phyloP scores from a whole-genome alignment of 2,888 invertebrate species.

The Pomacea canaliculata region DNA sequence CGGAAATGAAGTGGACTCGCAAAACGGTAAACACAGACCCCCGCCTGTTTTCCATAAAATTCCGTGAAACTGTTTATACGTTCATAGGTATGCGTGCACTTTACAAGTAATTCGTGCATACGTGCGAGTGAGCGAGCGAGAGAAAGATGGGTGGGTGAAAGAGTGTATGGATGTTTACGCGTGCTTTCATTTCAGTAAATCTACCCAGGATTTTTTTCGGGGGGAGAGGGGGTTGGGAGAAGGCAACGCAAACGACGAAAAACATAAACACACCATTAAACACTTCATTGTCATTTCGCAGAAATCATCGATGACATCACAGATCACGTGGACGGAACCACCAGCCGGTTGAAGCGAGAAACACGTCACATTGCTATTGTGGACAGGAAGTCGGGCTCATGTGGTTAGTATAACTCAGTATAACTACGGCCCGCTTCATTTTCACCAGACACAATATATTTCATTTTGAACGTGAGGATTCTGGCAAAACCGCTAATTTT shows the following conservation, averaged over 20 bases:
- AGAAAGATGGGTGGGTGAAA: no score
- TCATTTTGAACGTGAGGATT: no score
- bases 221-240: no score
- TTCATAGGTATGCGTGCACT: background rate
- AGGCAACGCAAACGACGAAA: no score
- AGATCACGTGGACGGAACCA: conserved; percentile 80
- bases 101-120: background rate
- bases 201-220: no score
- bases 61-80: background rate
- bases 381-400: conserved; percentile 79
- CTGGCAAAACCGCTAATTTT: no score
- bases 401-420: conserved; percentile 72
- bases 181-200: no score
- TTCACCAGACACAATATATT: no score
- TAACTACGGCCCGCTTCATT: no score
- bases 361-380: conserved; percentile 79
- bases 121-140: background rate
- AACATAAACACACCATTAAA: no score
- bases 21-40: conserved; percentile 76
- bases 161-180: no score
- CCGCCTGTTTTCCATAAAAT: background rate
- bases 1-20: conserved; percentile 81
- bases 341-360: conserved; percentile 78
- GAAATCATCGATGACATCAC: conserved; percentile 83
- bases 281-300: conserved; percentile 54